Evolutionary conservation across 2,113 vertebrate genomes (phyloP).

Genomic region (Pomatorhinus ruficollis): DNA sequence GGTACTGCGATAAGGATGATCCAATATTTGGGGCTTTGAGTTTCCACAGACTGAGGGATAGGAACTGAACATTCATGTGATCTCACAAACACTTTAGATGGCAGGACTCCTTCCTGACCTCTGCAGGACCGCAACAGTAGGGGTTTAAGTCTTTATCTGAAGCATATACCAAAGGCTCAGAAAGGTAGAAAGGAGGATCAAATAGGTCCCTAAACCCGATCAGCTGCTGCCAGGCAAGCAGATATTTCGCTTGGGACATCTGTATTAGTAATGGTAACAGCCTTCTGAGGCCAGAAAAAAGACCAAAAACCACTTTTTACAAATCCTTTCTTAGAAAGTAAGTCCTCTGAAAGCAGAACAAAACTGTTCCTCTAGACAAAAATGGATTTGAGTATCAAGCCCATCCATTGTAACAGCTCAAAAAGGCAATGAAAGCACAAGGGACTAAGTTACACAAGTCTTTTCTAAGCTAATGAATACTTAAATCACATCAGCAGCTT

Average conservation of each 20-base stretch:
- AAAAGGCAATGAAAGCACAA: background rate
- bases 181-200: background rate
- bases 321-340: constrained; percentile 9
- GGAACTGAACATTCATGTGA: background rate
- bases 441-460: background rate
- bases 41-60: background rate
- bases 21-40: background rate
- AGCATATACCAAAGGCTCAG: background rate
- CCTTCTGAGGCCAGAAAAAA: background rate
- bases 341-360: background rate
- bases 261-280: background rate
- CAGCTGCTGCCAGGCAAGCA: background rate
- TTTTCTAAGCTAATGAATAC: background rate
- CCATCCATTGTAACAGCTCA: background rate
- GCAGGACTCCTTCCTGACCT: background rate
- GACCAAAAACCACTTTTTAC: background rate
- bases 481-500: background rate
- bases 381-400: background rate
- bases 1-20: background rate
- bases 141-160: background rate
- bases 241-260: background rate
- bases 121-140: background rate
- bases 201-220: background rate
- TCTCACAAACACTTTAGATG: background rate
- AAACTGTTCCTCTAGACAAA: background rate